Evolutionary conservation across 2,113 vertebrate genomes (phyloP).

Genomic region (Rafetus swinhoei): DNA sequence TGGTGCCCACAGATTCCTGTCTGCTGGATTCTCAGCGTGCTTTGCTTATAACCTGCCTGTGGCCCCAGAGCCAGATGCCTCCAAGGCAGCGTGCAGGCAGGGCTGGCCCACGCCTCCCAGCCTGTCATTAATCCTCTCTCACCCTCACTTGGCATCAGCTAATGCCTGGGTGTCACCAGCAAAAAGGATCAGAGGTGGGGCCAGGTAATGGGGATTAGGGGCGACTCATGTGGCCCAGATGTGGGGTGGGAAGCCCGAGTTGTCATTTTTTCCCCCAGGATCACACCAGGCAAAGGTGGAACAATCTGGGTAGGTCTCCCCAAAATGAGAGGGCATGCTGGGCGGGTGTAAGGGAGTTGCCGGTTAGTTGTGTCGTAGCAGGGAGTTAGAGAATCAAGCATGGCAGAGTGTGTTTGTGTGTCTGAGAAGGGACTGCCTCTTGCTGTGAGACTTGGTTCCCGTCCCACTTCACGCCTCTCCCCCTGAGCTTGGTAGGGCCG

Average conservation of each 20-base stretch:
- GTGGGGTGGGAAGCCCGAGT: not conserved
- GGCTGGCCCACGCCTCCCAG: not conserved
- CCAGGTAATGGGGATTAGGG: not conserved
- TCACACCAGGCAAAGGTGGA: not conserved
- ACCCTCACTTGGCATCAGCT: not conserved
- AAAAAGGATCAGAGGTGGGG: not conserved
- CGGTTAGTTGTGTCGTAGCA: not conserved
- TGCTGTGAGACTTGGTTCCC: fast-evolving
- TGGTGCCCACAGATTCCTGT: not conserved
- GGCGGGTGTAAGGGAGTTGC: too few species aligned
- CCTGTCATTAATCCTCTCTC: not conserved
- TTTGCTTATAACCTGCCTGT: not conserved
- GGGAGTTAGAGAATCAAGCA: not conserved
- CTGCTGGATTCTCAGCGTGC: not conserved
- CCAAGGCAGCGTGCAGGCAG: not conserved
- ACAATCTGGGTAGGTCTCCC: not conserved
- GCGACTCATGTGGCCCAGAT: not conserved
- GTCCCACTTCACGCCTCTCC: not conserved
- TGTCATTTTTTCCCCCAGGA: not conserved
- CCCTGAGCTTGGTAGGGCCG: not conserved
- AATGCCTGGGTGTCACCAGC: not conserved
- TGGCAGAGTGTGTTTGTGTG: not conserved
- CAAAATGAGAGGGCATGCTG: not conserved
- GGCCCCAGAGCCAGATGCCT: not conserved
- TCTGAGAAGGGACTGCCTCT: too few species aligned